phyloP scores from a whole-genome alignment of 2,113 vertebrate species.

The Pteropus alecto region DNA sequence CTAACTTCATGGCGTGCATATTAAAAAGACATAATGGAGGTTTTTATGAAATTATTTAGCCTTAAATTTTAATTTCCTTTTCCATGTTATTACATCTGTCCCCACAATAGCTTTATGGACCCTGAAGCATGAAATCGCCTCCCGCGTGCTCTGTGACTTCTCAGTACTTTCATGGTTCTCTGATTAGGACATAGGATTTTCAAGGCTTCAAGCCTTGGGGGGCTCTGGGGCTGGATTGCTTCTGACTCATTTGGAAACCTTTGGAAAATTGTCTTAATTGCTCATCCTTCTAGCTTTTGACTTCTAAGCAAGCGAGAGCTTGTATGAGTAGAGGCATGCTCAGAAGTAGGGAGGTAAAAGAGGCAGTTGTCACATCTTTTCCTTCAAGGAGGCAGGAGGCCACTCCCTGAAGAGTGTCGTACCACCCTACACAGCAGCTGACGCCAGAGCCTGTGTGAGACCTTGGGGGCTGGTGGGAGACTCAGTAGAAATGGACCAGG shows the following conservation, averaged over 20 bases:
- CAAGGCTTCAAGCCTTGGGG: not conserved
- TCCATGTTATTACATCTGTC: not conserved
- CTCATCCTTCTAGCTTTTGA: not conserved
- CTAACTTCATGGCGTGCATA: not conserved
- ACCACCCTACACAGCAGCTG: not conserved
- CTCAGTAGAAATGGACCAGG: not conserved
- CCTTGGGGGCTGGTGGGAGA: not conserved
- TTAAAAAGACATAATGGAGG: not conserved
- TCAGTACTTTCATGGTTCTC: not conserved
- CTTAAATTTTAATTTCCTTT: conserved; percentile 45
- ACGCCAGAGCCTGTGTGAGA: not conserved
- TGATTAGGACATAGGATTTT: not conserved
- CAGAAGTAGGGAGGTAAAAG: not conserved
- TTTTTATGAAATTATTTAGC: conserved; percentile 23
- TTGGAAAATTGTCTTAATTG: conserved; percentile 10
- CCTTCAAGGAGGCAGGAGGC: not conserved
- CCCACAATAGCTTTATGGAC: not conserved
- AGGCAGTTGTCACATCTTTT: not conserved
- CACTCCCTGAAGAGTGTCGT: not conserved
- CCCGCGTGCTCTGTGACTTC: not conserved
- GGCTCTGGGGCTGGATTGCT: not conserved
- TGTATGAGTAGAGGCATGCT: not conserved
- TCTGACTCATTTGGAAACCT: conserved; percentile 19
- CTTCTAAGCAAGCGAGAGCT: not conserved
- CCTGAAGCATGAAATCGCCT: conserved; percentile 8